Evolutionary conservation across 2,113 vertebrate genomes (phyloP).

Genomic region (Oreocharis arfaki): DNA sequence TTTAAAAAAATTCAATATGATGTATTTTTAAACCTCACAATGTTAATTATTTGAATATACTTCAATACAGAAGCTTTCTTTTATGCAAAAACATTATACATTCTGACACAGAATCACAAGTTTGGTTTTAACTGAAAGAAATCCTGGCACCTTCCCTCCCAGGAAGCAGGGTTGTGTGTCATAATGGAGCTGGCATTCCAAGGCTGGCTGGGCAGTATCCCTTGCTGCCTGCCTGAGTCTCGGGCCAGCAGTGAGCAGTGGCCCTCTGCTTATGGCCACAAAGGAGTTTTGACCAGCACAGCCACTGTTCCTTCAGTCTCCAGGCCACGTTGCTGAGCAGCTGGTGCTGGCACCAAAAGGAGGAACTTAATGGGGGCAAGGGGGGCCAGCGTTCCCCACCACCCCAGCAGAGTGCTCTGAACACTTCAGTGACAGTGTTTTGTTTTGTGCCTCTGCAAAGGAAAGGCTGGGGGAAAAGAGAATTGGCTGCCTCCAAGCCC

Average conservation of each 20-base stretch:
- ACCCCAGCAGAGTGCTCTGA: rapidly evolving
- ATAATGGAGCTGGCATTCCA: background rate
- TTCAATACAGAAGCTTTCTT: background rate
- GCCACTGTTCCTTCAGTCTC: background rate
- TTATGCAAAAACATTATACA: background rate
- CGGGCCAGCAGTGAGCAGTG: background rate
- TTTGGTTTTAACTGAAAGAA: conserved; percentile 43
- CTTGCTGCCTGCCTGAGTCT: background rate
- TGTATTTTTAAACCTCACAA: conserved; percentile 30
- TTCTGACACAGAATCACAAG: background rate
- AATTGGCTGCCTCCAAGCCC: background rate
- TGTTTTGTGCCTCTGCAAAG: too few relatives aligned
- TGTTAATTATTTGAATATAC: background rate
- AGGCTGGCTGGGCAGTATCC: background rate
- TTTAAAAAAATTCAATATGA: conserved; percentile 31
- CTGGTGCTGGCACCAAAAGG: background rate
- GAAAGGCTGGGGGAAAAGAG: background rate
- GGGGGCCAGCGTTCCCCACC: background rate
- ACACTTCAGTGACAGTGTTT: background rate
- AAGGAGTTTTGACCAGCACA: background rate
- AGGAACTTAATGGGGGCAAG: rapidly evolving
- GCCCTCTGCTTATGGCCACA: background rate
- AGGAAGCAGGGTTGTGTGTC: background rate
- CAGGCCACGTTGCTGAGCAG: background rate
- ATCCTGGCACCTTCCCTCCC: background rate